These are phyloP conservation scores for Apamea sordens DNA, from an alignment of 2,888 invertebrate genomes.

Conservation along the genomic window DNA sequence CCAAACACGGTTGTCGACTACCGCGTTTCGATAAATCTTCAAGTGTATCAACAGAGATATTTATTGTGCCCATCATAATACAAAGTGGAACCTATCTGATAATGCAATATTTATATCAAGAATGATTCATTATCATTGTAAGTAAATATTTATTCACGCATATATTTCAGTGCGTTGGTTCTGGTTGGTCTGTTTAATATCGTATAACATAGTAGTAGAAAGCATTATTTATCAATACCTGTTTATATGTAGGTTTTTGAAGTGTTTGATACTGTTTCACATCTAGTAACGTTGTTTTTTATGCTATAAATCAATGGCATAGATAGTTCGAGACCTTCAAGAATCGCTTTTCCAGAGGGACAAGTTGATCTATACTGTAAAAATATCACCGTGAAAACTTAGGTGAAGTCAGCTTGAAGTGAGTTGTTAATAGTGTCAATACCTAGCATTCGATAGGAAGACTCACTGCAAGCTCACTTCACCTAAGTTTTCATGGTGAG, in stretches of 20 bases:
- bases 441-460: neutral
- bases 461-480: neutral
- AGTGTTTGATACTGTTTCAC: slow-evolving; percentile 5
- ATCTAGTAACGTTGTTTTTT: neutral
- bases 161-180: slow-evolving; percentile 28
- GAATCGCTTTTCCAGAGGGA: neutral
- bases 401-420: neutral
- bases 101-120: slow-evolving; percentile 38
- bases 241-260: slow-evolving; percentile 7
- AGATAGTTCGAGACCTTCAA: neutral
- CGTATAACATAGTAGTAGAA: slow-evolving; percentile 15
- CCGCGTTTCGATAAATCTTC: slow-evolving; percentile 9
- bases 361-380: neutral
- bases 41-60: slow-evolving; percentile 38
- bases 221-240: slow-evolving; percentile 21
- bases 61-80: slow-evolving; percentile 32
- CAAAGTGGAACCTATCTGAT: slow-evolving; percentile 47
- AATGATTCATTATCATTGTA: slow-evolving; percentile 47
- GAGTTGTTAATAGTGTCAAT: neutral
- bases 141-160: slow-evolving; percentile 49
- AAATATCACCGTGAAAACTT: neutral
- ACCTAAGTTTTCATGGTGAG: too few relatives aligned
- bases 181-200: slow-evolving; percentile 47
- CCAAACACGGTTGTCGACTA: neutral
- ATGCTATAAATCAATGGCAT: neutral